Evolutionary conservation across 2,113 vertebrate genomes (phyloP).

Genomic region (Clinocottus analis): DNA sequence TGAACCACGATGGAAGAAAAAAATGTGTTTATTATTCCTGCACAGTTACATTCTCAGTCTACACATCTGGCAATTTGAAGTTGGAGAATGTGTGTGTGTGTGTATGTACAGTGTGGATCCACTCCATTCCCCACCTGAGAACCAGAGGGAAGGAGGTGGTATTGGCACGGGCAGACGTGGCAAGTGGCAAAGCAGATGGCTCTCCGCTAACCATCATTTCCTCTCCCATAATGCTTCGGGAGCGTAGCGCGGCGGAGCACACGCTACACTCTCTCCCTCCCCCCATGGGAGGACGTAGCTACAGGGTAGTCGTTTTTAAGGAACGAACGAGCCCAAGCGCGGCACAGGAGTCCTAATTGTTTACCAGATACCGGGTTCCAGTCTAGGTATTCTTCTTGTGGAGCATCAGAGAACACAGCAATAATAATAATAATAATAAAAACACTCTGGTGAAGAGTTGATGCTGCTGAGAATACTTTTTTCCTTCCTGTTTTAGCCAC

Average conservation of each 20-base stretch:
- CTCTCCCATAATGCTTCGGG: slow-evolving; percentile 77
- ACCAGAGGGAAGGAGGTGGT: slow-evolving; percentile 57
- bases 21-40: slow-evolving; percentile 24
- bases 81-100: slow-evolving; percentile 39
- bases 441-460: slow-evolving; percentile 12
- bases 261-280: slow-evolving; percentile 49
- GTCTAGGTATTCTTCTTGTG: neutral
- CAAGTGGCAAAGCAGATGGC: slow-evolving; percentile 84
- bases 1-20: slow-evolving; percentile 9
- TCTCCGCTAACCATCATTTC: slow-evolving; percentile 76
- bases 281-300: slow-evolving; percentile 68
- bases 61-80: slow-evolving; percentile 73
- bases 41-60: slow-evolving; percentile 18
- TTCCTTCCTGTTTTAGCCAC: slow-evolving; percentile 72
- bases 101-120: slow-evolving; percentile 46
- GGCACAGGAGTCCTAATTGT: slow-evolving; percentile 70
- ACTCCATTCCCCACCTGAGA: slow-evolving; percentile 75
- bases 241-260: slow-evolving; percentile 54
- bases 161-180: slow-evolving; percentile 70
- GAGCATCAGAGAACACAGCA: slow-evolving; percentile 28
- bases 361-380: slow-evolving; percentile 57
- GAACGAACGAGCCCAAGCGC: slow-evolving; percentile 55
- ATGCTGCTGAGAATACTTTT: slow-evolving; percentile 45
- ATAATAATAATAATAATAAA: slow-evolving; percentile 7
- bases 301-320: slow-evolving; percentile 66